phyloP scores from a whole-genome alignment of 1,140 invertebrate genomes.

The Bradysia coprophila region DNA sequence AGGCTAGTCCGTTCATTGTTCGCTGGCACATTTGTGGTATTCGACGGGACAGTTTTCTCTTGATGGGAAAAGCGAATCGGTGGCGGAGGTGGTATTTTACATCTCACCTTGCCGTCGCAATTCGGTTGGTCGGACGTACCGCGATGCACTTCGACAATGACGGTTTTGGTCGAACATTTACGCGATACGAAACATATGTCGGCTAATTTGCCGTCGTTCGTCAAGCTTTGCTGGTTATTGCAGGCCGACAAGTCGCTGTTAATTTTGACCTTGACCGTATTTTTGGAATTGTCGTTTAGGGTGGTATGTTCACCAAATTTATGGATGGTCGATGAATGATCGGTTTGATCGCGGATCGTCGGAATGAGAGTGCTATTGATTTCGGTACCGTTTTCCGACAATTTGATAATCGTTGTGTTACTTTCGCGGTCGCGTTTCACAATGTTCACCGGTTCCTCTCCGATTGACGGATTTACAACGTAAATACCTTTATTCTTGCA shows the following conservation, averaged over 20 bases:
- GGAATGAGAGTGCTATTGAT: conserved; percentile 36
- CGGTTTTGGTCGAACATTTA: conserved; percentile 31
- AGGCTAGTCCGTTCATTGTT: conserved; percentile 11
- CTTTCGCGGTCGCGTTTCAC: conserved; percentile 6
- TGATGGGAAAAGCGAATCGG: neutral
- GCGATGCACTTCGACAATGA: conserved; percentile 39
- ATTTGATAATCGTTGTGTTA: conserved; percentile 44
- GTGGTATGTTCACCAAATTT: conserved; percentile 6
- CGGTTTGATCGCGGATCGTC: conserved; percentile 2
- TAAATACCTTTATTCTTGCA: too few species aligned
- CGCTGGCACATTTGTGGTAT: neutral
- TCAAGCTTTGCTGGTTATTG: neutral
- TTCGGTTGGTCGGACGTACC: too few species aligned
- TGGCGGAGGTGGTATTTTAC: conserved; percentile 2
- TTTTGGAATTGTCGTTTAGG: conserved; percentile 12
- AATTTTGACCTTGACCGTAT: neutral
- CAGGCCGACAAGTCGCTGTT: neutral
- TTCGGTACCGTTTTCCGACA: conserved; percentile 42
- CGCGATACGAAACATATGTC: conserved; percentile 14
- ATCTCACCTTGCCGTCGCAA: conserved; percentile 8
- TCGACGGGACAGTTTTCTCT: neutral
- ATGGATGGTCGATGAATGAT: conserved; percentile 10
- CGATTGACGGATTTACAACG: too few species aligned
- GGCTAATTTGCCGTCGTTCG: conserved; percentile 5
- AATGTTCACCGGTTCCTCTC: conserved; percentile 24